A percentile compares a stretch with the other conserved stretches of the same genome.
Conservation (phyloP, 2,797 vertebrate genomes). For the Catharus ustulatus region DNA sequence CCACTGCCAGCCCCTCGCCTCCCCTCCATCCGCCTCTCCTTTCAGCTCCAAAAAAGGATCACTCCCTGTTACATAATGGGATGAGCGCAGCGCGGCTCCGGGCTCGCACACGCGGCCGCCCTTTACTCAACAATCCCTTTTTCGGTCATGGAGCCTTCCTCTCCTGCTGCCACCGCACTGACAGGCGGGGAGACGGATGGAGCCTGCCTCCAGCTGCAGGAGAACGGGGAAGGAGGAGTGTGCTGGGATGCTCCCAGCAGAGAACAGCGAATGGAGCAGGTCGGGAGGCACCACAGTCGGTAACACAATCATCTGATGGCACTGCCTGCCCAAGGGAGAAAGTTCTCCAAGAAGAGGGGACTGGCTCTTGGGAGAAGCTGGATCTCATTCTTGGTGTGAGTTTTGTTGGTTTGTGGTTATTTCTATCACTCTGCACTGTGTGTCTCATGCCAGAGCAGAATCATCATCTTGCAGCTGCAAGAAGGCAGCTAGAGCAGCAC, state of each 20-base stretch:
- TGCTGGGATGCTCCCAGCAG: not conserved
- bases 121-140: slow-evolving; percentile 76
- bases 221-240: not conserved
- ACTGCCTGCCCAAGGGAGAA: not conserved
- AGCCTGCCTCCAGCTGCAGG: not conserved
- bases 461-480: not conserved
- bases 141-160: slow-evolving; percentile 71
- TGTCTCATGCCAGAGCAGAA: not conserved
- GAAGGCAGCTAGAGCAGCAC: not conserved
- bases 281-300: not conserved
- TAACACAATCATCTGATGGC: not conserved
- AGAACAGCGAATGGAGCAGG: rapidly evolving
- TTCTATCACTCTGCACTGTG: rapidly evolving
- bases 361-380: not conserved
- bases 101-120: not conserved
- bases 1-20: not conserved
- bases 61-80: slow-evolving; percentile 72
- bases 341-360: not conserved
- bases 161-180: slow-evolving; percentile 1
- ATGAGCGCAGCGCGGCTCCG: not conserved
- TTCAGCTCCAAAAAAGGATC: slow-evolving; percentile 65
- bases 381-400: not conserved
- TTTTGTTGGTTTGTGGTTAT: not conserved
- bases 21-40: not conserved
- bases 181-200: slow-evolving; percentile 49